These are phyloP conservation scores for Chaenogobius annularis DNA, from an alignment of 2,113 vertebrate genomes.

Conservation along the genomic window DNA sequence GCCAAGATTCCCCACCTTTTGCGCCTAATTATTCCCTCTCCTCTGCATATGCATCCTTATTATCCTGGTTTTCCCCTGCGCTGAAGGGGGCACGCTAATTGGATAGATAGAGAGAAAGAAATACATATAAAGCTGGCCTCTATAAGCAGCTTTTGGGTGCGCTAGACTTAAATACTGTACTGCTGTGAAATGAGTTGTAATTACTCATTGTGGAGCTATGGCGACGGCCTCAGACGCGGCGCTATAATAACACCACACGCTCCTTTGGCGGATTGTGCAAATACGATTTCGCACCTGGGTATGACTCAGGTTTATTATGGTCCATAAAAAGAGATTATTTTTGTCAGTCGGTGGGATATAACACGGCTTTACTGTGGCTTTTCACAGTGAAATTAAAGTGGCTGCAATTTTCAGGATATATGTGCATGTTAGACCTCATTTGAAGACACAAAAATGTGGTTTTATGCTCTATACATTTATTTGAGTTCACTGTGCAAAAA, in stretches of 20 bases:
- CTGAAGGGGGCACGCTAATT: slow-evolving; percentile 55
- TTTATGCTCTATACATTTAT: too few species aligned
- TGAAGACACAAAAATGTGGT: not conserved
- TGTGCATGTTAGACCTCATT: not conserved
- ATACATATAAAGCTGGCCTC: not conserved
- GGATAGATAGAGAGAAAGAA: slow-evolving; percentile 40
- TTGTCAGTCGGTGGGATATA: not conserved
- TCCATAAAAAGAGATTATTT: not conserved
- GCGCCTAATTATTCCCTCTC: slow-evolving; percentile 23
- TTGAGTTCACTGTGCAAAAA: too few species aligned
- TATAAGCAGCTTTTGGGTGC: slow-evolving; percentile 36
- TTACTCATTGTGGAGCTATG: slow-evolving; percentile 6
- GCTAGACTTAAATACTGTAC: slow-evolving; percentile 29
- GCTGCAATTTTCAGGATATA: not conserved
- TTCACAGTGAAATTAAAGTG: not conserved
- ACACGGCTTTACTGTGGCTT: not conserved
- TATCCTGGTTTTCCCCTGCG: slow-evolving; percentile 12
- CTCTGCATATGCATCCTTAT: slow-evolving; percentile 13
- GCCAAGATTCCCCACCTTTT: slow-evolving; percentile 27
- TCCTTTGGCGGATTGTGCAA: slow-evolving; percentile 18
- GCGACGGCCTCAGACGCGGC: slow-evolving; percentile 12
- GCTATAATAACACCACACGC: slow-evolving; percentile 4
- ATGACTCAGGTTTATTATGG: slow-evolving; percentile 2
- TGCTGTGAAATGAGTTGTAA: slow-evolving; percentile 42
- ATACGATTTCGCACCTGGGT: slow-evolving; percentile 12